Evolutionary conservation across 2,797 vertebrate genomes (phyloP), one percentile per base, ranked within the genome.

Genomic region (Spondyliosoma cantharus): DNA sequence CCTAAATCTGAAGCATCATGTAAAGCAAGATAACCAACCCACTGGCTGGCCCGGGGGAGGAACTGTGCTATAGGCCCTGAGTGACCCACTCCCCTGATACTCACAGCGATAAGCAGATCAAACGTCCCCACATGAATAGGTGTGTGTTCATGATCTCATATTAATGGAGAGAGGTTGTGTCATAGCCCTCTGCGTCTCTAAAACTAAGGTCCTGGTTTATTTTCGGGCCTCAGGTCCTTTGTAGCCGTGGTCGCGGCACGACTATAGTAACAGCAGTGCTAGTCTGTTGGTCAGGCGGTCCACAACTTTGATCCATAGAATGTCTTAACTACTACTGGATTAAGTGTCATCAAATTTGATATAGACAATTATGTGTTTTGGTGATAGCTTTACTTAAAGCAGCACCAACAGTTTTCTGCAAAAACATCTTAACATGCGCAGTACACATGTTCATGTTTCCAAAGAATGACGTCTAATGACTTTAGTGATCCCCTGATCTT

Each of bases 121-220:
- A 22, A 50, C 32, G 9, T 57, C 22, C 9, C 25, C 52, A 1
- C 43, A 67, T 84, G 65, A 67, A 66, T 17, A 46, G 53, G 54
- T 75, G 4, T 4, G n/a, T 72, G 37, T 12, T 46, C n/a, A 7
- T 29, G 7, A 62, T 66, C 25, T 52, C 42, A 25, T 9, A 7
- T 63, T 53, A 29, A 52, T 48, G 0, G 20, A 1, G 1, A 1
- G 1, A 56, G 19, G 19, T 48, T 65, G 2, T 64, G 20, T 78
- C 46, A 20, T 8, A 2, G 62, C 52, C 4, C 5, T 20, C 16
- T 54, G 2, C 29, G 2, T 57, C 50, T 73, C 29, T 25, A 29
- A 72, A 72, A 16, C 54, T 3, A 20, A 15, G 8, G 0, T 53
- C 13, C 25, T 46, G 22, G 19, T 52, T 50, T 56, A 15, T 56